A percentile compares a stretch with the other conserved stretches of the same genome.
These are phyloP conservation scores for Chloropsis hardwickii DNA, from an alignment of 2,113 vertebrate genomes.

Conservation along the genomic window DNA sequence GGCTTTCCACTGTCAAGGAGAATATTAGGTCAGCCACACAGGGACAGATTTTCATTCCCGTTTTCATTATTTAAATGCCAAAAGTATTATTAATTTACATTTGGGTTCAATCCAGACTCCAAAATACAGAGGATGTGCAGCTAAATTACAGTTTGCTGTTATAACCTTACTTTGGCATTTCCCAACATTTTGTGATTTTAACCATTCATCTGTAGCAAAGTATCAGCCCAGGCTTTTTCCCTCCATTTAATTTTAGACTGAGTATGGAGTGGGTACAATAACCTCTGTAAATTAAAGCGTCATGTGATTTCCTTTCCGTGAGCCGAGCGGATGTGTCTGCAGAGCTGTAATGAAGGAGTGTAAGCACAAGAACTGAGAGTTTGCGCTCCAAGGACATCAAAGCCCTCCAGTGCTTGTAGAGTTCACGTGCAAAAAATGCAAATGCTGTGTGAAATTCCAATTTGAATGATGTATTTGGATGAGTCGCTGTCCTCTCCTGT, in stretches of 20 bases:
- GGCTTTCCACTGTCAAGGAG: not conserved
- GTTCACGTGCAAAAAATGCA: not conserved
- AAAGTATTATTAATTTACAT: not conserved
- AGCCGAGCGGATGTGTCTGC: not conserved
- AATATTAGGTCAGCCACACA: not conserved
- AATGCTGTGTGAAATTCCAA: not conserved
- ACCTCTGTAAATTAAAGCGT: constrained; percentile 23
- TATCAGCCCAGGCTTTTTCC: not conserved
- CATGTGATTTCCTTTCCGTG: constrained; percentile 4
- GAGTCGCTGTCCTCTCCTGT: not conserved
- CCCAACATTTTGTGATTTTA: not conserved
- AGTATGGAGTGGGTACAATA: constrained; percentile 12
- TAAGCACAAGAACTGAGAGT: not conserved
- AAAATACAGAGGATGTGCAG: not conserved
- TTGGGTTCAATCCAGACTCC: not conserved
- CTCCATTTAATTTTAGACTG: constrained; percentile 13
- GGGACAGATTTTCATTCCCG: not conserved
- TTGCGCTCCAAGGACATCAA: not conserved
- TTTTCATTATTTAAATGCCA: not conserved
- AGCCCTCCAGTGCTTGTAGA: not conserved
- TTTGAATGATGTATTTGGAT: not conserved
- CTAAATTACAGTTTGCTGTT: not conserved
- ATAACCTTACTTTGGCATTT: not conserved
- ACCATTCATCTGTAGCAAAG: not conserved
- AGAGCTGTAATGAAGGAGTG: not conserved